A percentile compares a stretch with the other conserved stretches of the same genome.
These are phyloP conservation scores for Rhinogobius similis DNA, from an alignment of 2,113 vertebrate species.

Conservation along the genomic window DNA sequence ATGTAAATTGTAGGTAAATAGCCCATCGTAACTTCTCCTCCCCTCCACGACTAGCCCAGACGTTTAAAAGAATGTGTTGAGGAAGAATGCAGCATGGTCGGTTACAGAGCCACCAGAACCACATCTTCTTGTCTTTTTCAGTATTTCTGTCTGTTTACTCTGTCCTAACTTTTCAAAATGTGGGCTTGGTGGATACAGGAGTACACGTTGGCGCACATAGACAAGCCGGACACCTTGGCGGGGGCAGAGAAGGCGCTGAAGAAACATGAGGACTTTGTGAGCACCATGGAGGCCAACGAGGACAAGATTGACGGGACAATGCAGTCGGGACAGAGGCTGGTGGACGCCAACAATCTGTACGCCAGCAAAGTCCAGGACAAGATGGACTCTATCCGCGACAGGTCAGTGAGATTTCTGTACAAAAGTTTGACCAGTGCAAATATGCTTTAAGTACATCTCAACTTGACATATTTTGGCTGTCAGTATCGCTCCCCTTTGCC, in stretches of 20 bases:
- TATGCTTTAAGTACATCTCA: background rate
- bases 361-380: conserved; percentile 86
- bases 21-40: background rate
- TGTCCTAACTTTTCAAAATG: background rate
- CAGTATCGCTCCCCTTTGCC: background rate
- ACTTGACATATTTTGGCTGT: background rate
- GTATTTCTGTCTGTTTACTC: background rate
- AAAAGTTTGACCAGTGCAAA: conserved; percentile 1
- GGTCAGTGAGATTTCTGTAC: conserved; percentile 68
- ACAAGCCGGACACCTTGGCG: conserved; percentile 83
- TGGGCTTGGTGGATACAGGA: conserved; percentile 75
- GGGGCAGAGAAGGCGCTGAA: conserved; percentile 85
- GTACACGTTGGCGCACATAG: conserved; percentile 87
- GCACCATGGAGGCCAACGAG: conserved; percentile 84
- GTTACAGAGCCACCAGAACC: background rate
- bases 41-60: conserved; percentile 7
- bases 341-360: conserved; percentile 86
- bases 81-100: conserved; percentile 39
- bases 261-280: conserved; percentile 88
- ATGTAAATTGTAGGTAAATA: conserved; percentile 2
- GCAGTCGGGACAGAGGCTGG: conserved; percentile 80
- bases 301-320: conserved; percentile 84
- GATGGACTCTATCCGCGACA: conserved; percentile 83
- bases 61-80: conserved; percentile 33
- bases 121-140: conserved; percentile 1